Conservation (phyloP, 2,888 invertebrate genomes). For the Proisotoma minuta region DNA sequence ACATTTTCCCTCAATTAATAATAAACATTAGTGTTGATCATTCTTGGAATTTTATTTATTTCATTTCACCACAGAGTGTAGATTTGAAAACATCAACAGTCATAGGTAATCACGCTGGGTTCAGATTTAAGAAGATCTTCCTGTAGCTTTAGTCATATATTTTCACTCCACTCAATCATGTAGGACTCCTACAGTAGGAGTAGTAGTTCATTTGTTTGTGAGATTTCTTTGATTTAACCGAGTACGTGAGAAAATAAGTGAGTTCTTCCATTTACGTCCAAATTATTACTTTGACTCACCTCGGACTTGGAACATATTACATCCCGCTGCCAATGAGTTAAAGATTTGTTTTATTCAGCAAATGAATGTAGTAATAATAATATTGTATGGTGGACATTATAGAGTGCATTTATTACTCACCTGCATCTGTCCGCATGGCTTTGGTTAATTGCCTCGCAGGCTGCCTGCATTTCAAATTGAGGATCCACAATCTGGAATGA, state of each 20-base stretch:
- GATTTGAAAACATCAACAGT: neutral
- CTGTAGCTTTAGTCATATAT: neutral
- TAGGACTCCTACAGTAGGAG: neutral
- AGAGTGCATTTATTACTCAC: neutral
- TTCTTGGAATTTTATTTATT: too few relatives aligned
- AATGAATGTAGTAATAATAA: neutral
- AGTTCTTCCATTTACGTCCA: neutral
- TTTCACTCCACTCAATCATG: neutral
- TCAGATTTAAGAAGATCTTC: constrained; percentile 1
- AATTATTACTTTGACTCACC: constrained; percentile 5
- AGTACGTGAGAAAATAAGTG: constrained; percentile 3
- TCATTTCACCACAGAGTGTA: neutral
- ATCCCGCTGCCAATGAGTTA: constrained; percentile 10
- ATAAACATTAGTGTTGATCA: too few relatives aligned
- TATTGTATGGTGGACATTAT: neutral
- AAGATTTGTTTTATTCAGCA: neutral
- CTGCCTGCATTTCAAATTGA: neutral
- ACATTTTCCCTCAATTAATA: too few relatives aligned
- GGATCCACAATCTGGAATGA: neutral
- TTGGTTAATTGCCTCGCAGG: constrained; percentile 1
- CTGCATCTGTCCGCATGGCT: neutral
- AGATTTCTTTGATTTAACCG: constrained; percentile 1
- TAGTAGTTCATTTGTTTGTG: constrained; percentile 3
- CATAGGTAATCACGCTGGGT: neutral
- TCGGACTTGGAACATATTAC: neutral